Conservation (phyloP, 1,140 invertebrate species). For the Bombyx mandarina region DNA sequence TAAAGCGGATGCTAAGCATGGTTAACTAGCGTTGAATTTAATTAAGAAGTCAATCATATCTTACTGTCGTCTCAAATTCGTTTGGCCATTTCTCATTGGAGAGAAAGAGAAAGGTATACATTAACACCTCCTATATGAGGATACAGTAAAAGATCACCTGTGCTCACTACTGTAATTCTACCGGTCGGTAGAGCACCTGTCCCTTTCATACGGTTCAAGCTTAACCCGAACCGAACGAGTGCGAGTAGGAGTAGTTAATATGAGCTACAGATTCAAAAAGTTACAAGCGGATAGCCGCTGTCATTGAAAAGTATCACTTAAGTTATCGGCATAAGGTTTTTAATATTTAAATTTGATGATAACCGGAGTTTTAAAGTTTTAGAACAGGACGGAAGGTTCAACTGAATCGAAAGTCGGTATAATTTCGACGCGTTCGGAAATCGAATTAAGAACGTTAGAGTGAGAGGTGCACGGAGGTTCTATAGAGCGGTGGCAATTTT, state of each 20-base stretch:
- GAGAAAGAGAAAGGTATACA: slow-evolving; percentile 53
- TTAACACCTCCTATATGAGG: slow-evolving; percentile 52
- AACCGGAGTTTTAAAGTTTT: slow-evolving; percentile 23
- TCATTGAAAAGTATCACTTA: slow-evolving; percentile 21
- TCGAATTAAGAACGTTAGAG: slow-evolving; percentile 69
- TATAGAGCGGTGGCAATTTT: slow-evolving; percentile 58
- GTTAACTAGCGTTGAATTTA: slow-evolving; percentile 52
- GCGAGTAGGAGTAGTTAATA: slow-evolving; percentile 65
- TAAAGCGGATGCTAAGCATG: slow-evolving; percentile 61
- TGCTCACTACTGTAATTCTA: slow-evolving; percentile 71
- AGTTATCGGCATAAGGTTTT: slow-evolving; percentile 6
- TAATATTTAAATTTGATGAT: slow-evolving; percentile 4
- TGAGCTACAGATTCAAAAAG: slow-evolving; percentile 18
- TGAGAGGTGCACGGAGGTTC: slow-evolving; percentile 58
- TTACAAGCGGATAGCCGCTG: slow-evolving; percentile 12
- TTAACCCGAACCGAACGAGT: slow-evolving; percentile 65
- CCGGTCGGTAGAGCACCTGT: slow-evolving; percentile 64
- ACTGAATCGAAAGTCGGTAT: slow-evolving; percentile 57
- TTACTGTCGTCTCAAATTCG: slow-evolving; percentile 27
- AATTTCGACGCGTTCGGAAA: slow-evolving; percentile 68
- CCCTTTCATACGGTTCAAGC: slow-evolving; percentile 67
- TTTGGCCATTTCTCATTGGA: slow-evolving; percentile 16
- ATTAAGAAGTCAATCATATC: slow-evolving; percentile 37
- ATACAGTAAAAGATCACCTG: slow-evolving; percentile 70
- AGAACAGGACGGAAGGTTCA: slow-evolving; percentile 59